Percentiles rank a stretch among this genome's conserved stretches.
phyloP scores from a whole-genome alignment of 2,113 vertebrate genomes.

The Plestiodon gilberti region DNA sequence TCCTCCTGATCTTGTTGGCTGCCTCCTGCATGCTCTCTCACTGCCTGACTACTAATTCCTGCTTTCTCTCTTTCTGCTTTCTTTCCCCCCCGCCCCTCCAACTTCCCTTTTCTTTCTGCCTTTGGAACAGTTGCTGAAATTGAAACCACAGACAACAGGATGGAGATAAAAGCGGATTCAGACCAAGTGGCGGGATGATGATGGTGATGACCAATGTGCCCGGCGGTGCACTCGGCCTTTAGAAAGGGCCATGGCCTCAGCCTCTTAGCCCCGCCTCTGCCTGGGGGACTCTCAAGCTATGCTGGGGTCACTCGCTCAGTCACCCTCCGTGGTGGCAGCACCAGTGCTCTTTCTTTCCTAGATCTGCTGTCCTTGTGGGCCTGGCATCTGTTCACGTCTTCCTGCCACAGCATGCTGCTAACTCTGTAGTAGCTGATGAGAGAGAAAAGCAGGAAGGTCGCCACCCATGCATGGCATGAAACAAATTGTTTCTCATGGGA shows the following conservation, averaged over 20 bases:
- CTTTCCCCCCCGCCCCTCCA: conserved; percentile 24
- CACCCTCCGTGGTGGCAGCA: neutral
- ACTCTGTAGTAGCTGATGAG: neutral
- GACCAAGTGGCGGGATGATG: conserved; percentile 71
- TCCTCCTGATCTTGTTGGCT: conserved; percentile 49
- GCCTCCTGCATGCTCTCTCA: conserved; percentile 73
- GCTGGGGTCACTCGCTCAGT: conserved; percentile 17
- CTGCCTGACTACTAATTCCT: conserved; percentile 77
- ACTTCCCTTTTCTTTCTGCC: conserved; percentile 52
- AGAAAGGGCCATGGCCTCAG: conserved; percentile 31
- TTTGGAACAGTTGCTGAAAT: conserved; percentile 73
- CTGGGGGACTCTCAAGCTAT: conserved; percentile 7
- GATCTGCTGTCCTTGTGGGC: conserved; percentile 37
- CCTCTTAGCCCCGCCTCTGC: neutral
- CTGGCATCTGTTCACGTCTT: conserved; percentile 51
- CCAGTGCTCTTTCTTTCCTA: neutral
- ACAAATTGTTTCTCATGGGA: neutral
- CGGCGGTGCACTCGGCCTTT: accelerated
- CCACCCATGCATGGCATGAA: neutral
- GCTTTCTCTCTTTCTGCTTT: conserved; percentile 62
- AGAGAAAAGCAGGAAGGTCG: neutral
- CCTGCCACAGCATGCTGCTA: conserved; percentile 38
- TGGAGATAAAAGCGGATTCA: conserved; percentile 71
- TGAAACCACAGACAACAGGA: conserved; percentile 74
- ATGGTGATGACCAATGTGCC: conserved; percentile 52